Evolutionary conservation across 2,888 invertebrate species (phyloP).

Genomic region (Allacma fusca): DNA sequence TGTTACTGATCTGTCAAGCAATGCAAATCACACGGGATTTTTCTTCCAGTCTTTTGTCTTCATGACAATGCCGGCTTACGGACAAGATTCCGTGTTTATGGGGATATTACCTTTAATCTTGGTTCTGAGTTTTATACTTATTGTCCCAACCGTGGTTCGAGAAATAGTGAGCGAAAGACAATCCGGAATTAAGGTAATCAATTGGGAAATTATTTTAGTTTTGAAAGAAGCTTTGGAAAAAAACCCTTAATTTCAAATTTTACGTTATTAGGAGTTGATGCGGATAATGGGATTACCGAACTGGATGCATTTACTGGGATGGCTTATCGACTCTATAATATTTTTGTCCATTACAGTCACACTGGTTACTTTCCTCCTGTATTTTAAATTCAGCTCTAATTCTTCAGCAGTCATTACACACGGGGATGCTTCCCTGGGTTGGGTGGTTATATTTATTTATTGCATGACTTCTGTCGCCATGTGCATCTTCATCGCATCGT

Average conservation of each 20-base stretch:
- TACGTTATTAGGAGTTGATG: constrained; percentile 67
- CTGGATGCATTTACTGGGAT: constrained; percentile 69
- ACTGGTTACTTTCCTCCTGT: constrained; percentile 61
- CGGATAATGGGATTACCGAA: constrained; percentile 69
- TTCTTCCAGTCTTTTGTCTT: too few relatives aligned
- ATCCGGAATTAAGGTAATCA: constrained; percentile 70
- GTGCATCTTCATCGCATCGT: constrained; percentile 65
- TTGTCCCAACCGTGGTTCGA: constrained; percentile 69
- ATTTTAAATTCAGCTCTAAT: too few relatives aligned
- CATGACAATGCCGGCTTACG: too few relatives aligned
- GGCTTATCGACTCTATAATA: constrained; percentile 66
- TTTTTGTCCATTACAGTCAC: constrained; percentile 63
- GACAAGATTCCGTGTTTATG: too few relatives aligned
- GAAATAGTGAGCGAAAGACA: constrained; percentile 71
- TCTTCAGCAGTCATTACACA: constrained; percentile 57
- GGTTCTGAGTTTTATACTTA: constrained; percentile 65
- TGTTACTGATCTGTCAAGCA: too few relatives aligned
- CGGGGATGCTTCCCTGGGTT: constrained; percentile 63
- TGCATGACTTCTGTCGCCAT: constrained; percentile 64
- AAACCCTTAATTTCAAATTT: too few relatives aligned
- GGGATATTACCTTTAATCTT: not conserved
- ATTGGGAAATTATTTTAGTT: too few relatives aligned
- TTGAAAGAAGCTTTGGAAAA: too few relatives aligned
- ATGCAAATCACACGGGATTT: too few relatives aligned
- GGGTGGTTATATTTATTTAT: constrained; percentile 65